Conservation (phyloP, 2,797 vertebrate genomes). For the Spinus olivaceus region DNA sequence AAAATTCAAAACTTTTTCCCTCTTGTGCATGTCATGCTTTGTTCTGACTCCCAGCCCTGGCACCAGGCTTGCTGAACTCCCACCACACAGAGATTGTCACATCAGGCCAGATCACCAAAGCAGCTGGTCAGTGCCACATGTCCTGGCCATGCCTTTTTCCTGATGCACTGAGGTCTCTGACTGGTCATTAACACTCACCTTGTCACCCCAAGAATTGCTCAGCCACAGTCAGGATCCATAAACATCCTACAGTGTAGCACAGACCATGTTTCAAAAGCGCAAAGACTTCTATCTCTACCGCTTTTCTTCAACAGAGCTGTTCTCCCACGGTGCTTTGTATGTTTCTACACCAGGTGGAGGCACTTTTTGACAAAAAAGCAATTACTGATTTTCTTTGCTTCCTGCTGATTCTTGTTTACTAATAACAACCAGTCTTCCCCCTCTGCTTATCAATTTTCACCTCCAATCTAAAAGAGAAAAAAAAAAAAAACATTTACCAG, state of each 20-base stretch:
- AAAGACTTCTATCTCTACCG: neutral
- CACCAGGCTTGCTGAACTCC: neutral
- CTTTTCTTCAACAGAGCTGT: neutral
- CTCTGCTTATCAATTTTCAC: neutral
- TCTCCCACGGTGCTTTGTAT: neutral
- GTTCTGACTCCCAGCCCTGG: neutral
- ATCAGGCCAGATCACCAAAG: neutral
- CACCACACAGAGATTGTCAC: neutral
- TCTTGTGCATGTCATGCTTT: rapidly evolving
- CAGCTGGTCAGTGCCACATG: rapidly evolving
- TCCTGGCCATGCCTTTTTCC: neutral
- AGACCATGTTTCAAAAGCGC: rapidly evolving
- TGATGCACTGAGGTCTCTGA: rapidly evolving
- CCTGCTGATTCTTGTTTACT: neutral
- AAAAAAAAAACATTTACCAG: neutral
- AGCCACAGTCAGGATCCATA: neutral
- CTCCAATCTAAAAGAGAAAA: neutral
- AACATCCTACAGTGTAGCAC: rapidly evolving
- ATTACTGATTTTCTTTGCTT: neutral
- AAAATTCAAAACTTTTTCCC: neutral
- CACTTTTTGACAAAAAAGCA: neutral
- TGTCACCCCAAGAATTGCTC: neutral
- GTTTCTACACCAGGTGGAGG: neutral
- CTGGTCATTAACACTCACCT: neutral
- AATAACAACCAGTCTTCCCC: neutral